These are phyloP conservation scores for Calycopis cecrops DNA, from an alignment of 1,140 invertebrate species.

Conservation along the genomic window DNA sequence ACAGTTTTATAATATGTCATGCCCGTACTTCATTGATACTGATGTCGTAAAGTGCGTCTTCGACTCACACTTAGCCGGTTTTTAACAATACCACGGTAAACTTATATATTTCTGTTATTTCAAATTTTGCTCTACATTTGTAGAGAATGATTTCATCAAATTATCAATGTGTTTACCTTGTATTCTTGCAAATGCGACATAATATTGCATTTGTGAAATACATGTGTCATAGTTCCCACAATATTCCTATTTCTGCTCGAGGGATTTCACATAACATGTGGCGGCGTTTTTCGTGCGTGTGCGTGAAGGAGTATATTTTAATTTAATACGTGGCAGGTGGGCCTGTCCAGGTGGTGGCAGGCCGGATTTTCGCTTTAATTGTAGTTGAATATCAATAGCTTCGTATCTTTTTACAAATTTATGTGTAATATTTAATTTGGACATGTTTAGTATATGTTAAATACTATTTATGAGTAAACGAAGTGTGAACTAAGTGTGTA, in stretches of 20 bases:
- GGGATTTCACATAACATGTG: neutral
- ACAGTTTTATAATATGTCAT: too few relatives aligned
- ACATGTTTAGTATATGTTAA: too few relatives aligned
- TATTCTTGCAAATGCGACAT: neutral
- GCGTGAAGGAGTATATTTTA: neutral
- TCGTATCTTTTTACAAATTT: too few relatives aligned
- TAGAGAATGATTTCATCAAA: neutral
- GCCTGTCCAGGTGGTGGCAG: neutral
- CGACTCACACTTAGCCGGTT: too few relatives aligned
- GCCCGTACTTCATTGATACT: too few relatives aligned
- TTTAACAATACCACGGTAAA: too few relatives aligned
- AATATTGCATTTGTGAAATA: constrained; percentile 1
- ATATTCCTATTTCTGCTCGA: neutral
- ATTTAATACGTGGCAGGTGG: neutral
- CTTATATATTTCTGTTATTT: neutral
- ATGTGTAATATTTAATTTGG: too few relatives aligned
- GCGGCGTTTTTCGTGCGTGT: neutral
- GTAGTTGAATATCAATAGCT: neutral
- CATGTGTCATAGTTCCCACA: neutral
- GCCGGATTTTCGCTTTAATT: neutral
- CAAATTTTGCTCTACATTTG: neutral
- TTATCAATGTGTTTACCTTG: neutral
- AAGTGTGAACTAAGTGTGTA: too few relatives aligned
- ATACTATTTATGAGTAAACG: too few relatives aligned
- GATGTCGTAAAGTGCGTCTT: too few relatives aligned